phyloP scores from a whole-genome alignment of 2,888 invertebrate genomes.

The Acrobasis repandana region DNA sequence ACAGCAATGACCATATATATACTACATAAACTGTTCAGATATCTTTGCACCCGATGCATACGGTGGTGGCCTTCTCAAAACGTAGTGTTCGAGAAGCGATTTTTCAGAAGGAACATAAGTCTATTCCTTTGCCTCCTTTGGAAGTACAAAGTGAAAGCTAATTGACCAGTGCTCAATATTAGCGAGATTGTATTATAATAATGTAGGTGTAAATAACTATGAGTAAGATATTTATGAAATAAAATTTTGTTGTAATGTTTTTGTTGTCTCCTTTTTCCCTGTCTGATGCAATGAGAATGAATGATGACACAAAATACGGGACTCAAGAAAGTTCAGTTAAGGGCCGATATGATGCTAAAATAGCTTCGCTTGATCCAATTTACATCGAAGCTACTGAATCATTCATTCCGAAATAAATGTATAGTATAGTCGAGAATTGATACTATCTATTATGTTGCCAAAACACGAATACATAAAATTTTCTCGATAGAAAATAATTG shows the following conservation, averaged over 20 bases:
- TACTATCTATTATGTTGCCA: no score
- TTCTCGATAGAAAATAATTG: no score
- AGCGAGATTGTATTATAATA: conserved; percentile 28
- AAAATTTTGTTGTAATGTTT: conserved; percentile 36
- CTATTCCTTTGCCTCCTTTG: conserved; percentile 65
- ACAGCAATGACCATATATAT: conserved; percentile 57
- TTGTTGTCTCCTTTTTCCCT: conserved; percentile 19
- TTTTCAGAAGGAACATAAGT: conserved; percentile 62
- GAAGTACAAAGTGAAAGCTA: conserved; percentile 68
- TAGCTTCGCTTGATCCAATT: no score
- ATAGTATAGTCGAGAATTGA: no score
- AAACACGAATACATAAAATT: no score
- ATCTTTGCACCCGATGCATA: conserved; percentile 67
- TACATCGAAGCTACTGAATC: no score
- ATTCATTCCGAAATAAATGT: no score
- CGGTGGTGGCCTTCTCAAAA: conserved; percentile 71
- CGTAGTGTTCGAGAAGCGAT: conserved; percentile 60
- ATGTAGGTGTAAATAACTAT: conserved; percentile 38
- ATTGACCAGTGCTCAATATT: conserved; percentile 47
- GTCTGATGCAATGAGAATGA: background rate
- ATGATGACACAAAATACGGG: no score
- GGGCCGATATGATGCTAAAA: no score
- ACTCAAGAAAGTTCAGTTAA: no score
- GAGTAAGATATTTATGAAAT: conserved; percentile 65
- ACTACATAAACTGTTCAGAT: conserved; percentile 65